Percentiles rank a stretch among this genome's conserved stretches.
Conservation (phyloP, 2,113 vertebrate species). For the Calyptomena viridis region DNA sequence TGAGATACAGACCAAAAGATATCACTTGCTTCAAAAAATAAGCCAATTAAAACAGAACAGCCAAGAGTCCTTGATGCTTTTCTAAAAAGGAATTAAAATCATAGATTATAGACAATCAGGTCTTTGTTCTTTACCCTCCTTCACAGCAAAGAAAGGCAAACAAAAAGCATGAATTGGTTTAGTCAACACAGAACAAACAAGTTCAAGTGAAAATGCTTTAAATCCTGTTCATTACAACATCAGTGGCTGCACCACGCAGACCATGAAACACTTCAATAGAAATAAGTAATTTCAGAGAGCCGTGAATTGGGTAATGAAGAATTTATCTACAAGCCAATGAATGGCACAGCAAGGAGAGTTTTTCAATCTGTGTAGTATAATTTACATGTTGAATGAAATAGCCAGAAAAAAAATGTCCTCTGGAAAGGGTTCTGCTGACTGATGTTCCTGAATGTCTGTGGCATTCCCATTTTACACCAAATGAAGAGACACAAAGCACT, state of each 20-base stretch:
- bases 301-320: background rate
- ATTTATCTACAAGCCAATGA: constrained; percentile 38
- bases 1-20: background rate
- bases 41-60: background rate
- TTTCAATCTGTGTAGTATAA: background rate
- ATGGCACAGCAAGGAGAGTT: background rate
- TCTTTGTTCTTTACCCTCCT: background rate
- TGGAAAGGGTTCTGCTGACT: background rate
- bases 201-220: constrained; percentile 16
- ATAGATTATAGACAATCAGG: background rate
- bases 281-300: constrained; percentile 5
- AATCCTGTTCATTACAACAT: background rate
- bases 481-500: background rate
- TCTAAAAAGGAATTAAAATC: background rate
- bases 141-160: background rate
- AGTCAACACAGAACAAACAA: constrained; percentile 20
- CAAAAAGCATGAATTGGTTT: background rate
- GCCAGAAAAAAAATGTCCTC: background rate
- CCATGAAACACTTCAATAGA: constrained; percentile 5
- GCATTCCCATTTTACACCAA: background rate
- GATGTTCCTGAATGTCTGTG: background rate
- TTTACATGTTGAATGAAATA: background rate
- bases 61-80: background rate
- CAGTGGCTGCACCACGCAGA: background rate
- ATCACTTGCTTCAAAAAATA: background rate